Percentiles rank a stretch among this genome's conserved stretches.
Evolutionary conservation across 2,888 invertebrate species (phyloP).

Genomic region (Sussaba pulchella): DNA sequence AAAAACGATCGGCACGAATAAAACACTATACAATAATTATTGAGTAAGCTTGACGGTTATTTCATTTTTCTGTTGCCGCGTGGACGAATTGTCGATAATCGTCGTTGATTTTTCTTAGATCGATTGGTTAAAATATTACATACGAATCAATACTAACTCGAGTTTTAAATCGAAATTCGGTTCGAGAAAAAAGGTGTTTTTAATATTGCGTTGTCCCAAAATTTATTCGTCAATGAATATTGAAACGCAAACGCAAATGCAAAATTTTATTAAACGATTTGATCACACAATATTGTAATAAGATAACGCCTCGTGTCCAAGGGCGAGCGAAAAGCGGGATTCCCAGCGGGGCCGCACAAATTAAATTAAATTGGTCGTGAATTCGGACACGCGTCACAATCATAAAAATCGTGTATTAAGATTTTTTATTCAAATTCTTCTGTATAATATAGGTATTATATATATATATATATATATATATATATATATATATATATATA

Average conservation of each 20-base stretch:
- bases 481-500: constrained; percentile 10
- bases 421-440: constrained; percentile 46
- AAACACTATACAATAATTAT: neutral
- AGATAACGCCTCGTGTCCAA: constrained; percentile 39
- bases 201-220: neutral
- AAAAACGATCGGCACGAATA: too few species aligned
- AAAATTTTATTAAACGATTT: too few species aligned
- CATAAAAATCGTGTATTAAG: constrained; percentile 41
- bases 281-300: constrained; percentile 47
- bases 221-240: constrained; percentile 56
- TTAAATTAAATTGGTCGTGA: constrained; percentile 60
- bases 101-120: neutral
- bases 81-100: neutral
- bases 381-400: constrained; percentile 59
- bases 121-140: neutral
- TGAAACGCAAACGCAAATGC: constrained; percentile 2
- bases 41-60: neutral
- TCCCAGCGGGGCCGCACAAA: constrained; percentile 43
- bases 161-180: neutral
- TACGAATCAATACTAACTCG: neutral
- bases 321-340: constrained; percentile 46
- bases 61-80: neutral
- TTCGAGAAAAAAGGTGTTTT: constrained; percentile 1
- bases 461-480: too few species aligned
- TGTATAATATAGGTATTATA: too few species aligned